These are phyloP conservation scores for Callithrix jacchus DNA, from an alignment of 2,113 vertebrate species.

Conservation along the genomic window DNA sequence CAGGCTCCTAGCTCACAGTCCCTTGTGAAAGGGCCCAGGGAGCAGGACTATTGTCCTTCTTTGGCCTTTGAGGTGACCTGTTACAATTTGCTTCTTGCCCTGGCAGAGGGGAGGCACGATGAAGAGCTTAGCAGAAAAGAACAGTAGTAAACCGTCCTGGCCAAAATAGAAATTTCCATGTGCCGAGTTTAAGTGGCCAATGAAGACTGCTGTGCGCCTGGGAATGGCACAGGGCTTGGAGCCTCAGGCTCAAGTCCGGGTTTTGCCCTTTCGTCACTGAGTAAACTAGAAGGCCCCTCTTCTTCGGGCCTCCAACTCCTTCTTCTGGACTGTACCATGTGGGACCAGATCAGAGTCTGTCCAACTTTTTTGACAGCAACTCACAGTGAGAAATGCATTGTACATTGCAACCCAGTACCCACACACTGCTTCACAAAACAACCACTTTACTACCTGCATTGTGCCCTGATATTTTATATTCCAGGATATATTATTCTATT, in stretches of 20 bases:
- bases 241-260: not conserved
- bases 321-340: no score
- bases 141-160: not conserved
- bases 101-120: not conserved
- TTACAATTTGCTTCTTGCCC: not conserved
- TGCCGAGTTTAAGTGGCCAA: accelerated
- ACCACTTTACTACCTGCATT: accelerated
- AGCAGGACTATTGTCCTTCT: not conserved
- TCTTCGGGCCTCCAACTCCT: not conserved
- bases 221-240: not conserved
- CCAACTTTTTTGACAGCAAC: accelerated
- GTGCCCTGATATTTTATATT: not conserved
- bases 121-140: not conserved
- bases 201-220: not conserved
- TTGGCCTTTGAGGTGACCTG: not conserved
- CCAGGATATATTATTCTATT: no score
- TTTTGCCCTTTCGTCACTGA: not conserved
- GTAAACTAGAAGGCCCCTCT: not conserved
- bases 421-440: no score
- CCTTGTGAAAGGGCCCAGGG: no score
- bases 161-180: not conserved
- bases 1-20: not conserved
- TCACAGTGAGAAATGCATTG: not conserved
- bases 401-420: accelerated
- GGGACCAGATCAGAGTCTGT: not conserved